Evolutionary conservation across 2,113 vertebrate genomes (phyloP).

Genomic region (Hiodon tergisus): DNA sequence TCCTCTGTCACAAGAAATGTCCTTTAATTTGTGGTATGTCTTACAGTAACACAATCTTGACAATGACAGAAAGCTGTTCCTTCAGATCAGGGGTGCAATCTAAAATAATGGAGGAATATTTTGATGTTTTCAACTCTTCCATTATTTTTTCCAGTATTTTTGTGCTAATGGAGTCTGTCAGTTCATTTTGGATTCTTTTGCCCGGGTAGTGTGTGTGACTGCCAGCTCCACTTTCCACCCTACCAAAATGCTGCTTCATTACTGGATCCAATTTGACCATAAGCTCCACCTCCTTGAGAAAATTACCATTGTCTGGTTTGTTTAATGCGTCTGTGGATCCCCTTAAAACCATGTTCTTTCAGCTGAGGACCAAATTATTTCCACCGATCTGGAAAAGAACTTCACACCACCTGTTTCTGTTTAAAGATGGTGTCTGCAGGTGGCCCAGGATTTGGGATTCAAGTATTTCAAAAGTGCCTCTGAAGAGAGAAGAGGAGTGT

Average conservation of each 20-base stretch:
- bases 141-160: slow-evolving; percentile 21
- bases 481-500: too few relatives aligned
- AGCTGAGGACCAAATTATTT: slow-evolving; percentile 11
- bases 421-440: too few relatives aligned
- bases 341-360: slow-evolving; percentile 16
- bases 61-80: slow-evolving; percentile 17
- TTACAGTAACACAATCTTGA: slow-evolving; percentile 10
- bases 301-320: too few relatives aligned
- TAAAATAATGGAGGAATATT: too few relatives aligned
- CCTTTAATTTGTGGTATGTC: slow-evolving; percentile 19
- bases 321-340: slow-evolving; percentile 14
- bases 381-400: slow-evolving; percentile 7
- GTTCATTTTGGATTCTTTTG: too few relatives aligned
- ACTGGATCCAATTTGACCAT: slow-evolving; percentile 30
- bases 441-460: too few relatives aligned
- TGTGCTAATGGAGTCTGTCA: too few relatives aligned
- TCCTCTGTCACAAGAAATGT: slow-evolving; percentile 17
- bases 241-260: slow-evolving; percentile 21
- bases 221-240: too few relatives aligned
- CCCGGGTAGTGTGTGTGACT: too few relatives aligned
- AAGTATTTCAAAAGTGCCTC: too few relatives aligned
- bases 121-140: slow-evolving; percentile 20
- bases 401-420: slow-evolving; percentile 10
- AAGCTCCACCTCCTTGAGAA: slow-evolving; percentile 22
- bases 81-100: slow-evolving; percentile 18